phyloP scores from a whole-genome alignment of 2,888 invertebrate species.

The Cyaniris semiargus region DNA sequence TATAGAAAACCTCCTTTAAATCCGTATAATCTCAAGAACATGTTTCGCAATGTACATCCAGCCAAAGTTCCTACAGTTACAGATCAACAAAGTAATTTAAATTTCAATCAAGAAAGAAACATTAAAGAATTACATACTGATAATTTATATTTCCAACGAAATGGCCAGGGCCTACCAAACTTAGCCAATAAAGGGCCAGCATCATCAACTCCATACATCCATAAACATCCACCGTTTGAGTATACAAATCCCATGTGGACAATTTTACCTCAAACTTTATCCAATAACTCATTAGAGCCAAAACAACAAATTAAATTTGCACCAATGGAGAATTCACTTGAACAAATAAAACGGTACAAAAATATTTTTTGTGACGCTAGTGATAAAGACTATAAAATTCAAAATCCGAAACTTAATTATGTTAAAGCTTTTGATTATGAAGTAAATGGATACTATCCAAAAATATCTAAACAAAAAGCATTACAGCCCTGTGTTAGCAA shows the following conservation, averaged over 20 bases:
- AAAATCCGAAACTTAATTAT: neutral
- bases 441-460: neutral
- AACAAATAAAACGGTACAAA: neutral
- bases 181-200: neutral
- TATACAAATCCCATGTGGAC: constrained; percentile 6
- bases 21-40: neutral
- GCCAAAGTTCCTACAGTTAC: neutral
- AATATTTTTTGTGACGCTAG: neutral
- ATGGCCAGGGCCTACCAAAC: neutral
- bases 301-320: constrained; percentile 17
- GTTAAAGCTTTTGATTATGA: neutral
- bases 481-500: neutral
- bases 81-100: constrained; percentile 8
- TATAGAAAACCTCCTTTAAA: neutral
- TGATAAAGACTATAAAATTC: neutral
- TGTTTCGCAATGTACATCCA: neutral
- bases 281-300: neutral
- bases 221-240: constrained; percentile 11
- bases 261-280: constrained; percentile 11
- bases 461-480: neutral
- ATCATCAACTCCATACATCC: neutral
- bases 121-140: neutral
- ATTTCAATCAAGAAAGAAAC: neutral
- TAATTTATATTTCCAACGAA: neutral
- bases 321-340: neutral